A percentile compares a stretch with the other conserved stretches of the same genome.
Conservation (phyloP, 1,140 invertebrate genomes). For the Oncopodura yosiiana region DNA sequence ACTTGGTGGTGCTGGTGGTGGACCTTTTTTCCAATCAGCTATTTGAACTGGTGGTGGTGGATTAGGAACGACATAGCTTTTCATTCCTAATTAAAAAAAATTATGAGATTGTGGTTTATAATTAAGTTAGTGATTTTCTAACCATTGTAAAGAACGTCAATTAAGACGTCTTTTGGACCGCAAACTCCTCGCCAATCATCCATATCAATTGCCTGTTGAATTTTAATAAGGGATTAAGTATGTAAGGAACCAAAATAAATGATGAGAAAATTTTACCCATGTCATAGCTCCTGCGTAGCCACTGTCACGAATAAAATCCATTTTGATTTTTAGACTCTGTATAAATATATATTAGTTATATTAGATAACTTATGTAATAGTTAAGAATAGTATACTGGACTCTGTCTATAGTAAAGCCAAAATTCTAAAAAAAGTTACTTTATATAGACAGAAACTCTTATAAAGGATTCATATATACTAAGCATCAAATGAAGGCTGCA, state of each 20-base stretch:
- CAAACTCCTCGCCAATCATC: constrained; percentile 71
- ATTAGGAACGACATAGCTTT: constrained; percentile 59
- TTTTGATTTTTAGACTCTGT: constrained; percentile 74
- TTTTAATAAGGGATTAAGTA: too few relatives aligned
- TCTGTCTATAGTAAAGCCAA: too few relatives aligned
- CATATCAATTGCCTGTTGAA: constrained; percentile 73
- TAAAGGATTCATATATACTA: too few relatives aligned
- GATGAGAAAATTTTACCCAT: constrained; percentile 46
- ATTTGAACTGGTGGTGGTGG: constrained; percentile 37
- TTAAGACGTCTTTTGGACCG: constrained; percentile 59
- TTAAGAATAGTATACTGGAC: too few relatives aligned
- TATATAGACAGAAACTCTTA: too few relatives aligned
- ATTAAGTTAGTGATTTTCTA: not conserved
- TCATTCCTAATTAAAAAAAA: constrained; percentile 45
- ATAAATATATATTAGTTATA: constrained; percentile 61
- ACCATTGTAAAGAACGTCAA: constrained; percentile 58
- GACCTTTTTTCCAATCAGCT: constrained; percentile 6
- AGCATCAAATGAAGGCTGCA: too few relatives aligned
- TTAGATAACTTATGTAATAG: too few relatives aligned
- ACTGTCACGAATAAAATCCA: constrained; percentile 70
- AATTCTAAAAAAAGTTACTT: too few relatives aligned
- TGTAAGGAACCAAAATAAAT: too few relatives aligned
- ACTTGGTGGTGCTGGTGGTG: constrained; percentile 8
- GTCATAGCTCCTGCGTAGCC: constrained; percentile 78
- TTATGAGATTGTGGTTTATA: not conserved